Evolutionary conservation across 2,797 vertebrate species (phyloP).

Genomic region (Pangasius mekongensis): DNA sequence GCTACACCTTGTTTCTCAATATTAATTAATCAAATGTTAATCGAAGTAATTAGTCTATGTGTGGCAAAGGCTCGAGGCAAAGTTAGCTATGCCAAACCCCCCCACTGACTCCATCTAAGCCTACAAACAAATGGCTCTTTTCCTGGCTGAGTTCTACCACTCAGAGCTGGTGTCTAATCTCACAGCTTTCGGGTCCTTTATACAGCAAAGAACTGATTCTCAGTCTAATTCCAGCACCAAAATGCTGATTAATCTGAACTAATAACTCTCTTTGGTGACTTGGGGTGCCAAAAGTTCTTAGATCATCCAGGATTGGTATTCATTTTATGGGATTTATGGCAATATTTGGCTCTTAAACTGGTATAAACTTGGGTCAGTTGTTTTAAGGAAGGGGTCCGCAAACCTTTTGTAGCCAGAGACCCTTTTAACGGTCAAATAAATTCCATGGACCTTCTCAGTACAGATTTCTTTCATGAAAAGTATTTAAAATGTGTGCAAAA

Average conservation of each 20-base stretch:
- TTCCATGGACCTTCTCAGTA: not conserved
- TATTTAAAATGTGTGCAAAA: not conserved
- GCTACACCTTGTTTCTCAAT: not conserved
- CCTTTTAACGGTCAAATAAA: not conserved
- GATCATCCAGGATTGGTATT: too few relatives aligned
- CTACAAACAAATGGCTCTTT: not conserved
- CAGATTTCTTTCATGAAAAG: not conserved
- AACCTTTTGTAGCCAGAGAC: not conserved
- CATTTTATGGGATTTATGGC: not conserved
- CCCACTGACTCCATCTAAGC: not conserved
- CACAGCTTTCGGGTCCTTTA: not conserved
- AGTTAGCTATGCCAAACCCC: constrained; percentile 62
- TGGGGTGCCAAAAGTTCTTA: not conserved
- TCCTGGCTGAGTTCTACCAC: not conserved
- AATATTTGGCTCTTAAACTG: not conserved
- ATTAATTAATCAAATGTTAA: constrained; percentile 59
- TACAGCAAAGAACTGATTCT: not conserved
- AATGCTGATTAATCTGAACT: not conserved
- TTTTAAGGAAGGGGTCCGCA: not conserved
- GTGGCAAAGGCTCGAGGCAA: constrained; percentile 68
- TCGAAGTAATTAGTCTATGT: constrained; percentile 76
- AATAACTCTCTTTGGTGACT: not conserved
- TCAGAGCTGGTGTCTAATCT: not conserved
- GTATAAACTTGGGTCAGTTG: not conserved
- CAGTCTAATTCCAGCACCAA: not conserved